A percentile compares a stretch with the other conserved stretches of the same genome.
These are phyloP conservation scores for Neuroscelio doddi DNA, from an alignment of 2,888 invertebrate species.

Conservation along the genomic window DNA sequence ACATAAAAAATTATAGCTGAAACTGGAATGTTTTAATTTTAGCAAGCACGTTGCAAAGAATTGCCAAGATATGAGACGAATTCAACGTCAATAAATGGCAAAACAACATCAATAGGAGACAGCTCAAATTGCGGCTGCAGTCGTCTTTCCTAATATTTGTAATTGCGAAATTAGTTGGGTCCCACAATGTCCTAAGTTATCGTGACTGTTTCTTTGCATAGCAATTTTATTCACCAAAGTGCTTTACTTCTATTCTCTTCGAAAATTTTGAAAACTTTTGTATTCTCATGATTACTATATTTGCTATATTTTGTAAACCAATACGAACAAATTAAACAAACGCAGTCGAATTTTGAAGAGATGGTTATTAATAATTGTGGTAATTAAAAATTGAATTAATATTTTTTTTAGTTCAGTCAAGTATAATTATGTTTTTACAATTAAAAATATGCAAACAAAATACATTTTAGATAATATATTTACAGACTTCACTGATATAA, in stretches of 20 bases:
- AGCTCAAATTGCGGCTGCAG: conserved; percentile 77
- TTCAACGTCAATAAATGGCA: conserved; percentile 81
- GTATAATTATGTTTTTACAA: too few relatives aligned
- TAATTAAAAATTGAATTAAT: too few relatives aligned
- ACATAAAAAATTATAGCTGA: too few relatives aligned
- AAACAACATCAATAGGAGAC: conserved; percentile 81
- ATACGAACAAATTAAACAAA: too few relatives aligned
- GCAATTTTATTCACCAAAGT: conserved; percentile 47
- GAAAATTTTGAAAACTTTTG: conserved; percentile 4
- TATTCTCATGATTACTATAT: conserved; percentile 5
- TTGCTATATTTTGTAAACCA: conserved; percentile 5
- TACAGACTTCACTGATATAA: too few relatives aligned
- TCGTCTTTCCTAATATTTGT: conserved; percentile 65
- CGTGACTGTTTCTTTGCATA: conserved; percentile 41
- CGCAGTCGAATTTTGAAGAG: too few relatives aligned
- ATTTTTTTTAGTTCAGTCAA: too few relatives aligned
- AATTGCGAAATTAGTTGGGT: conserved; percentile 24
- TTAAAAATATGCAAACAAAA: too few relatives aligned
- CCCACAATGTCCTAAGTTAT: conserved; percentile 16
- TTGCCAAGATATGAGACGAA: conserved; percentile 83
- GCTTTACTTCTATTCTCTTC: conserved; percentile 42
- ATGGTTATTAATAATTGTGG: too few relatives aligned
- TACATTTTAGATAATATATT: too few relatives aligned
- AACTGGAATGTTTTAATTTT: conserved; percentile 49
- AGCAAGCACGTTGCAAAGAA: conserved; percentile 91